phyloP scores from a whole-genome alignment of 2,113 vertebrate species.

The Australoheros scitulus region DNA sequence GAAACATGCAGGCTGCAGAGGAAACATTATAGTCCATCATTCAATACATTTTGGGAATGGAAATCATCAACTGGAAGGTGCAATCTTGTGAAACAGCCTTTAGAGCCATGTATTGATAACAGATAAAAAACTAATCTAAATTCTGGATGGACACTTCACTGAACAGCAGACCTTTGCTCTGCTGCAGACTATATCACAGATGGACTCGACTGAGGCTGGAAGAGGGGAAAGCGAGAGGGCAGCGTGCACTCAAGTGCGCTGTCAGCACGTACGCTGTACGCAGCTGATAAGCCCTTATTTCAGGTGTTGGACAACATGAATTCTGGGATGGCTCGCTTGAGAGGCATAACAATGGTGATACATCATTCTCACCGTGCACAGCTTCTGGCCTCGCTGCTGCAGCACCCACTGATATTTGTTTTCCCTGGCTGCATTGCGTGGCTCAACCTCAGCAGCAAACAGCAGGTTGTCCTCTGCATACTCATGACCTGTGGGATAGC shows the following conservation, averaged over 20 bases:
- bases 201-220: conserved; percentile 11
- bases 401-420: conserved; percentile 89
- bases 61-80: background rate
- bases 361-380: conserved; percentile 84
- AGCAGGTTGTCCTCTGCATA: conserved; percentile 94
- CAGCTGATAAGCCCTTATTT: conserved; percentile 58
- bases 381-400: conserved; percentile 86
- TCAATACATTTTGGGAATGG: background rate
- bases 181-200: conserved; percentile 40
- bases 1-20: background rate
- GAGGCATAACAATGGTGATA: conserved; percentile 50
- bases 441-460: conserved; percentile 91
- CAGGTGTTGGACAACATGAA: conserved; percentile 37
- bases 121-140: conserved; percentile 53
- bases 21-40: background rate
- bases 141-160: conserved; percentile 35
- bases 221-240: background rate
- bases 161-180: conserved; percentile 27
- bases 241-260: background rate
- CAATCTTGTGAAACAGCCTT: background rate
- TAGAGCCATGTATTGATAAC: conserved; percentile 17
- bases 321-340: conserved; percentile 22
- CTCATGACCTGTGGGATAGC: conserved; percentile 85
- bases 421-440: conserved; percentile 83
- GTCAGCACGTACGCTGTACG: conserved; percentile 41